These are phyloP conservation scores for Saccopteryx leptura DNA, from an alignment of 2,113 vertebrate genomes.

Conservation along the genomic window DNA sequence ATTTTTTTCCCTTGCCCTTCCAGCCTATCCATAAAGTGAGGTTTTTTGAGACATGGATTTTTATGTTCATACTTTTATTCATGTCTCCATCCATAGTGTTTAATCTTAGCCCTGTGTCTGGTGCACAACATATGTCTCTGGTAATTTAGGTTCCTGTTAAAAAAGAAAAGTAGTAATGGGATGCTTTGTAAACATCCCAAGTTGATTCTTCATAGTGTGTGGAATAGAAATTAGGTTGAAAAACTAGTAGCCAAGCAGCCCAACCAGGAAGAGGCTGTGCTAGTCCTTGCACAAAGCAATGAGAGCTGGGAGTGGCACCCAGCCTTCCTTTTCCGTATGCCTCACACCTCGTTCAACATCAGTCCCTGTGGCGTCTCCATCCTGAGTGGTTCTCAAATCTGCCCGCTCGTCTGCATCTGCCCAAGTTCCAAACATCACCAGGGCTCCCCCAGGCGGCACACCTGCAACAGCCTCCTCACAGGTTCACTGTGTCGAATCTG, in stretches of 20 bases:
- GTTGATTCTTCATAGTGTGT: background rate
- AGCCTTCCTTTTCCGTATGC: background rate
- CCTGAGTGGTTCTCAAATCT: background rate
- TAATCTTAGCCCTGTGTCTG: background rate
- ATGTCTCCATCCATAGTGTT: background rate
- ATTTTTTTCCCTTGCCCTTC: too few relatives aligned
- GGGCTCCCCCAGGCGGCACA: background rate
- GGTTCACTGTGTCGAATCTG: background rate
- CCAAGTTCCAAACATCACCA: background rate
- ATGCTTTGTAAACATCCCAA: background rate
- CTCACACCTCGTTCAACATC: background rate
- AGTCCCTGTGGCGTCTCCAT: background rate
- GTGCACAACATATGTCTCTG: background rate
- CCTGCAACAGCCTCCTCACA: background rate
- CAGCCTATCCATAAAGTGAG: background rate
- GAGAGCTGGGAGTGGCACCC: background rate
- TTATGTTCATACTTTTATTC: background rate
- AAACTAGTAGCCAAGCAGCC: background rate
- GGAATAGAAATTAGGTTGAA: background rate
- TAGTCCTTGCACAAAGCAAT: fast-evolving
- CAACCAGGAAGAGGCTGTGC: background rate
- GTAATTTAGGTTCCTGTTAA: conserved; percentile 10
- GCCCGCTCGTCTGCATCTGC: background rate
- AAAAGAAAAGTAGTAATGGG: conserved; percentile 35
- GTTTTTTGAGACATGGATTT: background rate